A percentile compares a stretch with the other conserved stretches of the same genome.
Evolutionary conservation across 2,888 invertebrate genomes (phyloP).

Genomic region (Pristionchus japonicus): DNA sequence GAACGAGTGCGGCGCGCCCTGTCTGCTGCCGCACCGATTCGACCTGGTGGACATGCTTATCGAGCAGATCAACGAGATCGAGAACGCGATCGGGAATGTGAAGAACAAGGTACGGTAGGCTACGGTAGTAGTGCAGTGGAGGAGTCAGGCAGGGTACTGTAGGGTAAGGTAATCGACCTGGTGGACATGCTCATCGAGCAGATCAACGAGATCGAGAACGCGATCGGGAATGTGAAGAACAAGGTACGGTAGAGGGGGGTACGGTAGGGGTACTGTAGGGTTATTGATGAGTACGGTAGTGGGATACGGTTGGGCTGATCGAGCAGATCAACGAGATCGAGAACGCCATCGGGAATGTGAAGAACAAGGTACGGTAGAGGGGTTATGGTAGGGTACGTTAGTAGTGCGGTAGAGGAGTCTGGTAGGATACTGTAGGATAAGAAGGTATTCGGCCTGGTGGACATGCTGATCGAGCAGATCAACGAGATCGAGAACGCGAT

Average conservation of each 20-base stretch:
- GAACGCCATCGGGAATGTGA: not conserved
- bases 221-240: not conserved
- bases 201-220: not conserved
- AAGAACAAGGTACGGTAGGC: constrained; percentile 17
- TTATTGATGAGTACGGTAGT: no score
- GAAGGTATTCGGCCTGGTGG: no score
- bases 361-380: constrained; percentile 28
- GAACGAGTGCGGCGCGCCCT: constrained; percentile 29
- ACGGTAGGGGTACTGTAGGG: no score
- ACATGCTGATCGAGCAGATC: no score
- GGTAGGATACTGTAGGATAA: no score
- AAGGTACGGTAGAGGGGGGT: not conserved
- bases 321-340: constrained; percentile 36
- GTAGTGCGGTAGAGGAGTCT: no score
- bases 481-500: not conserved
- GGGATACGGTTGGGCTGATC: not conserved
- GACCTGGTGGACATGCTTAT: not conserved
- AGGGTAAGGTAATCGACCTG: no score
- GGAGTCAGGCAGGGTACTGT: no score
- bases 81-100: not conserved
- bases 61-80: constrained; percentile 29
- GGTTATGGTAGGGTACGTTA: no score
- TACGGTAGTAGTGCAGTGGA: no score
- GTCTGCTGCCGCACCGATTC: constrained; percentile 18
- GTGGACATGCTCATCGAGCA: no score